Base-by-base conservation (phyloP, 2,797 vertebrate genomes). In the Enteromius paludinosus region DNA sequence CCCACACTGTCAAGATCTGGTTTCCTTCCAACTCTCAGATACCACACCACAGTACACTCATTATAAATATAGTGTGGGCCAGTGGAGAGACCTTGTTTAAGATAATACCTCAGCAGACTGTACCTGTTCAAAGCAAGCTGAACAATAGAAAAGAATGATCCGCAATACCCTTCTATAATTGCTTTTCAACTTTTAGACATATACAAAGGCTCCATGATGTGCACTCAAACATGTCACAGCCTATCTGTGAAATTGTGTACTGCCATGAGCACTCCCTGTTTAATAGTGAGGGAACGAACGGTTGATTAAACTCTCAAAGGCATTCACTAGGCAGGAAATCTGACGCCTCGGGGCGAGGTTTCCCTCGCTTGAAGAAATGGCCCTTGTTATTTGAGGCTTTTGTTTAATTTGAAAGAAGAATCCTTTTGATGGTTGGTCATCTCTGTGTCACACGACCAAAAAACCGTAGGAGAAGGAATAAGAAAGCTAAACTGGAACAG, bases 241-340 rank as follows among this genome's bases (percentile, higher is more conserved):
- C 49, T 70, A 70, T 83, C 81, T 77, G 41, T 78, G 59, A 81
- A 81, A 85, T 66, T 77, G 73, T 83, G 74, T 77, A 70, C 74
- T 49, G 73, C 47, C 59, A 64, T 66, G 72, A 85, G 73, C 83
- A 18, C 33, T 62, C 41, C 75, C 70, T 82, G 69, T 68, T 78
- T 79, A 79, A 74, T 83, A 82, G 71, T 62, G 52, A 75, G 56
- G 70, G 76, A 83, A 82, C 9, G 25, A 69, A 68, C 4, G 66
- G 47, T 62, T 83, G 84, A 85, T 85, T 83, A 85, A 75, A 82
- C 70, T 79, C 81, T 85, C 84, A 82, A 85, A 82, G 65, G 45
- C 75, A 73, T 73, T 73, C 38, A 41, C 33, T 56, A 68, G 78
- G 69, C 70, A 79, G 71, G 49, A 66, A 82, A 78, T 73, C n/a